These are phyloP conservation scores for Drosophila kanekoi DNA, from an alignment of 2,888 invertebrate genomes.

Conservation along the genomic window DNA sequence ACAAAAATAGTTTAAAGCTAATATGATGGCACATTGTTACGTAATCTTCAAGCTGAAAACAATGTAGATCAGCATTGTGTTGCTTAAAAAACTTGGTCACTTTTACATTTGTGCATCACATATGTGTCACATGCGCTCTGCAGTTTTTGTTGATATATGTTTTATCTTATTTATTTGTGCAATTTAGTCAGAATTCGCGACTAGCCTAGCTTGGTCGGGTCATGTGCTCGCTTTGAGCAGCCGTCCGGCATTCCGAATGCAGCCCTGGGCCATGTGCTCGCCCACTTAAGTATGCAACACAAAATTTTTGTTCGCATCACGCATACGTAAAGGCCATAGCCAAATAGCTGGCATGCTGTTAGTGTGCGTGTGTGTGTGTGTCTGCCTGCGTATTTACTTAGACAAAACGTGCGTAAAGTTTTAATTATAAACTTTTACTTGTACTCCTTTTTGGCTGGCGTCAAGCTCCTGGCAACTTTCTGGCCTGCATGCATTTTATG, in stretches of 20 bases:
- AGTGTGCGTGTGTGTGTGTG: slow-evolving; percentile 25
- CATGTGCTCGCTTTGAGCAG: slow-evolving; percentile 26
- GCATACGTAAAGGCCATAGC: slow-evolving; percentile 58
- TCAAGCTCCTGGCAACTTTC: slow-evolving; percentile 16
- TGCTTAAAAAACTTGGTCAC: too few relatives aligned
- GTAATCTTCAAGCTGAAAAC: too few relatives aligned
- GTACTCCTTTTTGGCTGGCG: slow-evolving; percentile 35
- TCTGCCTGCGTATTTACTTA: slow-evolving; percentile 66
- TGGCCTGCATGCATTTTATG: slow-evolving; percentile 48
- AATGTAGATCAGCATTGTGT: too few relatives aligned
- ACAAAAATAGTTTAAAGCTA: too few relatives aligned
- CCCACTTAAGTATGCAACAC: slow-evolving; percentile 76
- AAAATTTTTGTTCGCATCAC: slow-evolving; percentile 62
- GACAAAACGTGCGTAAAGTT: slow-evolving; percentile 81
- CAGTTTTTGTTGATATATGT: too few relatives aligned
- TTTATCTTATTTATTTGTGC: background rate
- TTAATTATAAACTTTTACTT: slow-evolving; percentile 76
- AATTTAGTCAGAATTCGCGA: too few relatives aligned
- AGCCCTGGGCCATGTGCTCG: slow-evolving; percentile 27
- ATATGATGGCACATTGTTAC: too few relatives aligned
- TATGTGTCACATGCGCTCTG: too few relatives aligned
- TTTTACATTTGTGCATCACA: too few relatives aligned
- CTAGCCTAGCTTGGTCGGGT: background rate
- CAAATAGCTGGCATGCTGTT: slow-evolving; percentile 41
- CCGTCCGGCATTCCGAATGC: slow-evolving; percentile 28